Percentiles rank a stretch among this genome's conserved stretches.
Conservation (phyloP, 1,140 invertebrate species). For the Aleiodes sp. region DNA sequence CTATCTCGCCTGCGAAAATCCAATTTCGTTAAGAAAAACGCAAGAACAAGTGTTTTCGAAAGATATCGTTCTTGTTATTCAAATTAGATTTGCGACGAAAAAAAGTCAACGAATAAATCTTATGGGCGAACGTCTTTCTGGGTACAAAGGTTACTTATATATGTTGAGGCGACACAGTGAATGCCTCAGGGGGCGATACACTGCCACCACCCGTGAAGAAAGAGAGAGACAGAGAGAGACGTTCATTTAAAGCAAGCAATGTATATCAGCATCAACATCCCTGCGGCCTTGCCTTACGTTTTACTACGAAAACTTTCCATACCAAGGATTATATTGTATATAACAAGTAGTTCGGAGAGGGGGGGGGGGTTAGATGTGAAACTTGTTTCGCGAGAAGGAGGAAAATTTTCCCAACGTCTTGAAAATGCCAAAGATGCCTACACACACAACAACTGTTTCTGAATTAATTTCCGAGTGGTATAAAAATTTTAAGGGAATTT, state of each 20-base stretch:
- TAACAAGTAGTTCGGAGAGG: conserved; percentile 15
- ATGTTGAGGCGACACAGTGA: conserved; percentile 6
- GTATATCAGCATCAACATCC: conserved; percentile 51
- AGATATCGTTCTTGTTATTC: conserved; percentile 53
- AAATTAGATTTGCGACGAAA: conserved; percentile 63
- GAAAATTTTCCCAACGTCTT: neutral
- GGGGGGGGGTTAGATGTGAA: conserved; percentile 5
- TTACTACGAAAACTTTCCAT: conserved; percentile 19
- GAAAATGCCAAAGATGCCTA: conserved; percentile 16
- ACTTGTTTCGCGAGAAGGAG: conserved; percentile 9
- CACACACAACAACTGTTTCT: conserved; percentile 23
- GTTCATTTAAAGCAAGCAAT: conserved; percentile 39
- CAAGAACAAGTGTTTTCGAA: neutral
- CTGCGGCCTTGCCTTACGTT: conserved; percentile 15
- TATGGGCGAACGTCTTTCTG: conserved; percentile 44
- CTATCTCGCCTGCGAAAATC: no score
- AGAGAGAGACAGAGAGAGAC: conserved; percentile 26
- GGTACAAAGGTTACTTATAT: conserved; percentile 49
- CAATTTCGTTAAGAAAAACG: no score
- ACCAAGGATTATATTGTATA: conserved; percentile 27
- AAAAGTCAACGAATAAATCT: conserved; percentile 62
- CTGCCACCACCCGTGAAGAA: neutral
- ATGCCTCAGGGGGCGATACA: conserved; percentile 20
- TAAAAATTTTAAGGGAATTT: conserved; percentile 23
- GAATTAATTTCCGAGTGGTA: conserved; percentile 33